A percentile compares a stretch with the other conserved stretches of the same genome.
phyloP scores from a whole-genome alignment of 2,888 invertebrate species.

The Melinaea marsaeus region DNA sequence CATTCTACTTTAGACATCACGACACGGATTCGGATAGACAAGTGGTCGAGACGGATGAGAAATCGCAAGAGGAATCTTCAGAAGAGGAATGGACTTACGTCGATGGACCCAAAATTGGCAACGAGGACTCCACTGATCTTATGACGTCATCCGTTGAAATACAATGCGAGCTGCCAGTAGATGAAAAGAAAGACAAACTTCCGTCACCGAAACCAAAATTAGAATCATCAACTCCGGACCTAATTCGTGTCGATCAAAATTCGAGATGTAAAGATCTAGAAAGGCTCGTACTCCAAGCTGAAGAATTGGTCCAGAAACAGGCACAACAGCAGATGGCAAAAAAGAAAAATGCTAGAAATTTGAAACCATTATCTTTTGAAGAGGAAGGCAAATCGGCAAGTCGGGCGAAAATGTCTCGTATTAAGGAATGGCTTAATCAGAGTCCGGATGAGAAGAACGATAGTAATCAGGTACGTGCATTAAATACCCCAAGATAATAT shows the following conservation, averaged over 20 bases:
- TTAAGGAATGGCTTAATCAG: slow-evolving; percentile 84
- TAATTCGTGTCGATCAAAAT: slow-evolving; percentile 68
- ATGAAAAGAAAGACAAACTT: slow-evolving; percentile 53
- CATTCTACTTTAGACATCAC: slow-evolving; percentile 90
- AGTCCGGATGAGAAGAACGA: slow-evolving; percentile 65
- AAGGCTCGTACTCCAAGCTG: slow-evolving; percentile 87
- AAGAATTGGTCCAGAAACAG: slow-evolving; percentile 84
- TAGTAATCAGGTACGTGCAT: slow-evolving; percentile 57
- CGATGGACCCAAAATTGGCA: slow-evolving; percentile 63
- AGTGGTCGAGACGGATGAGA: slow-evolving; percentile 71
- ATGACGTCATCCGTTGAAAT: slow-evolving; percentile 75
- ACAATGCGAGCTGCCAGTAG: slow-evolving; percentile 65
- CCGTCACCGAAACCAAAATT: slow-evolving; percentile 58
- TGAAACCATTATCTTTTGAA: slow-evolving; percentile 75
- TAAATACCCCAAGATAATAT: neutral
- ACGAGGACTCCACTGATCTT: slow-evolving; percentile 70
- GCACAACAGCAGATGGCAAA: slow-evolving; percentile 67
- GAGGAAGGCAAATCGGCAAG: slow-evolving; percentile 69
- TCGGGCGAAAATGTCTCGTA: slow-evolving; percentile 81
- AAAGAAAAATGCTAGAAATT: slow-evolving; percentile 65
- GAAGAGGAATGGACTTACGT: slow-evolving; percentile 83
- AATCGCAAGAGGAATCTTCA: slow-evolving; percentile 69
- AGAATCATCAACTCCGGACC: slow-evolving; percentile 66
- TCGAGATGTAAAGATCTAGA: slow-evolving; percentile 81
- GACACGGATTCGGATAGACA: slow-evolving; percentile 91